Evolutionary conservation across 2,888 invertebrate genomes (phyloP).

Genomic region (Pyrrhosoma nymphula): DNA sequence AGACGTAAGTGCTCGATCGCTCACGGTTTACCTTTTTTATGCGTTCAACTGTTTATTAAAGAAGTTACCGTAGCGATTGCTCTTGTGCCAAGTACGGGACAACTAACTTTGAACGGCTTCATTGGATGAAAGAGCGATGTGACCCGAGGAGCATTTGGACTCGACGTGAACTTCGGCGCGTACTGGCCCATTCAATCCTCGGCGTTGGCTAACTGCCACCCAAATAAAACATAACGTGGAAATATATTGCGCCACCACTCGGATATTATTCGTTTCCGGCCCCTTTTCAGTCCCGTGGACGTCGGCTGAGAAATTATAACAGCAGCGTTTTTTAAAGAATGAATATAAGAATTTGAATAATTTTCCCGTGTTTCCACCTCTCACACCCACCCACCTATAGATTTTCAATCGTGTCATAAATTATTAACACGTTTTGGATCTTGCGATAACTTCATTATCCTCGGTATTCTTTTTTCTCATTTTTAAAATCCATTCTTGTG

Average conservation of each 20-base stretch:
- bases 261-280: background rate
- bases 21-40: too few species aligned
- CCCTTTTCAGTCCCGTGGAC: background rate
- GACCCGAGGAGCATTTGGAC: background rate
- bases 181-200: background rate
- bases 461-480: background rate
- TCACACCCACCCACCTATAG: background rate
- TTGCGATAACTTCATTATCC: background rate
- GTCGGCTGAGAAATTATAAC: background rate
- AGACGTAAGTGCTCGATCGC: too few species aligned
- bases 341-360: too few species aligned
- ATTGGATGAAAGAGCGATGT: background rate
- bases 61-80: too few species aligned
- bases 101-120: background rate
- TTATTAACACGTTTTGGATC: background rate
- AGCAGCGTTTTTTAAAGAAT: background rate
- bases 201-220: background rate
- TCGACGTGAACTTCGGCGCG: background rate
- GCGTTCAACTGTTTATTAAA: too few species aligned
- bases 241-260: background rate
- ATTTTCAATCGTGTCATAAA: background rate
- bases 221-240: background rate
- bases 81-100: too few species aligned
- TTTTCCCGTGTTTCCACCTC: background rate
- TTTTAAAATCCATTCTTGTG: background rate